Percentiles rank a stretch among this genome's conserved stretches.
Conservation (phyloP, 1,140 invertebrate species). For the Dinothrombium tinctorium region DNA sequence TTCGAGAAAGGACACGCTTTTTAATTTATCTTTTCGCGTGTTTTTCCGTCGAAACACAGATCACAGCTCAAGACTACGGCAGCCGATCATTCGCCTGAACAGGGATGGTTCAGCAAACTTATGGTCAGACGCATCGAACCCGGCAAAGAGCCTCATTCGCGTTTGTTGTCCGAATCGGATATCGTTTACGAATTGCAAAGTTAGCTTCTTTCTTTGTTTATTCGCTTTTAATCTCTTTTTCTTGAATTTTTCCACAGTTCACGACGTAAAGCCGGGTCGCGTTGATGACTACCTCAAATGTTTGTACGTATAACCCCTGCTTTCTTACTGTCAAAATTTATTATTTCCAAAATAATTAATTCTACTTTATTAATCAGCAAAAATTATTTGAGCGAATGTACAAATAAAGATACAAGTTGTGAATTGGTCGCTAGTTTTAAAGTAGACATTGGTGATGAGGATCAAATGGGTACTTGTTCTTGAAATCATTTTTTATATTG, state of each 20-base stretch:
- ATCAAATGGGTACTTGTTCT: slow-evolving; percentile 44
- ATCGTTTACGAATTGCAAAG: slow-evolving; percentile 75
- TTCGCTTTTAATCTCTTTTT: slow-evolving; percentile 5
- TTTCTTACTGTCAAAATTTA: slow-evolving; percentile 5
- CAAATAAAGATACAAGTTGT: slow-evolving; percentile 32
- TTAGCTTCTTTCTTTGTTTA: slow-evolving; percentile 14
- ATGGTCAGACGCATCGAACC: slow-evolving; percentile 40
- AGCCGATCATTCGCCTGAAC: too few relatives aligned
- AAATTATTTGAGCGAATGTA: slow-evolving; percentile 47
- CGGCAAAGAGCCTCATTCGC: slow-evolving; percentile 79
- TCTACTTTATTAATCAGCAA: slow-evolving; percentile 36
- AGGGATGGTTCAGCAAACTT: not conserved
- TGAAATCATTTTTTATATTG: not conserved
- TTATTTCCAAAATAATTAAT: not conserved
- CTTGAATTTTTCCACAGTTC: slow-evolving; percentile 26
- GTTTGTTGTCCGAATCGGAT: slow-evolving; percentile 65
- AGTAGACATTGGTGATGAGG: slow-evolving; percentile 85
- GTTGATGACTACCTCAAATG: slow-evolving; percentile 61
- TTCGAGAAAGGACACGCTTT: too few relatives aligned
- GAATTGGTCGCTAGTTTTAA: slow-evolving; percentile 29
- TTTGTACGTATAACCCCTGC: slow-evolving; percentile 56
- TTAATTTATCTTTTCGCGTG: too few relatives aligned
- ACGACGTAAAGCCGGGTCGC: slow-evolving; percentile 68
- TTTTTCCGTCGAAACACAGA: too few relatives aligned
- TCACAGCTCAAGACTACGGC: too few relatives aligned